These are phyloP conservation scores for Benitochromis conjunctus DNA, from an alignment of 2,113 vertebrate species.

Conservation along the genomic window DNA sequence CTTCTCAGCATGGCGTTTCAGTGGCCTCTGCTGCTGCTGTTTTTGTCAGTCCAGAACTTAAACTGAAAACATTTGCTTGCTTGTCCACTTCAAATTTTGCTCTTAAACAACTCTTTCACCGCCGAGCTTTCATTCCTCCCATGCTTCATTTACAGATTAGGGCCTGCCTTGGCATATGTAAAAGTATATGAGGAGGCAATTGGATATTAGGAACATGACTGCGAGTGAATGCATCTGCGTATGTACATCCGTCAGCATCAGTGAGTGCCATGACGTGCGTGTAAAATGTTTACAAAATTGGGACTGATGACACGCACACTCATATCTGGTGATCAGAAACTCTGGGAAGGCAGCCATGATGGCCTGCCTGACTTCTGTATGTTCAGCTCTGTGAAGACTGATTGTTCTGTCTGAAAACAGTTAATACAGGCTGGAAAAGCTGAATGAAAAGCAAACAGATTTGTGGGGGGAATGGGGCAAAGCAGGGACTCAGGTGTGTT, in stretches of 20 bases:
- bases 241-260: slow-evolving; percentile 1
- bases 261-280: slow-evolving; percentile 12
- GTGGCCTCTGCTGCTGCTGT: slow-evolving; percentile 30
- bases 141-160: slow-evolving; percentile 42
- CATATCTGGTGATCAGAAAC: slow-evolving; percentile 69
- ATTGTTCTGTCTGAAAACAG: slow-evolving; percentile 49
- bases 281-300: slow-evolving; percentile 43
- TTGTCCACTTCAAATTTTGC: slow-evolving; percentile 15
- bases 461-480: neutral
- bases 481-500: neutral
- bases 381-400: slow-evolving; percentile 43
- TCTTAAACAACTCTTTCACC: slow-evolving; percentile 39
- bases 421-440: slow-evolving; percentile 20
- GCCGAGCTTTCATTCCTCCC: slow-evolving; percentile 7
- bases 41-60: slow-evolving; percentile 39
- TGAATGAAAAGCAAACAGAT: slow-evolving; percentile 26
- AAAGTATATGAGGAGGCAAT: slow-evolving; percentile 24
- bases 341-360: slow-evolving; percentile 62
- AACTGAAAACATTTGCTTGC: slow-evolving; percentile 24
- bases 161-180: neutral
- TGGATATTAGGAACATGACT: slow-evolving; percentile 42
- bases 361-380: slow-evolving; percentile 53
- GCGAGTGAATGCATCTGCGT: slow-evolving; percentile 54
- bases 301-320: slow-evolving; percentile 49
- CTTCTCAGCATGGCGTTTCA: slow-evolving; percentile 54